These are phyloP conservation scores for Phorcus lineatus DNA, from an alignment of 2,888 invertebrate species.

Conservation along the genomic window DNA sequence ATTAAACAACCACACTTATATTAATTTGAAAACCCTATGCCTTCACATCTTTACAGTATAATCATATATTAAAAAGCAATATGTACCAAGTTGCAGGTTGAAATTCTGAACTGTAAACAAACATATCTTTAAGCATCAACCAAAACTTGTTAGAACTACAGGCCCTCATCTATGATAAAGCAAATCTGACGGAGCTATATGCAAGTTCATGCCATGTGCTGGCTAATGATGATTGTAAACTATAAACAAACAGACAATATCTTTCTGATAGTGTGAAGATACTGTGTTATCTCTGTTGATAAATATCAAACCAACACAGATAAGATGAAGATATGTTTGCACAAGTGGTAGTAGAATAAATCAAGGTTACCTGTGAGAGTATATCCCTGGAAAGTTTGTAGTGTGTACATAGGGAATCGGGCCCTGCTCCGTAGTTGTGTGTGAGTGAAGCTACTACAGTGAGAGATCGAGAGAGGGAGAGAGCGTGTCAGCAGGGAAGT, in stretches of 20 bases:
- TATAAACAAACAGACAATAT: neutral
- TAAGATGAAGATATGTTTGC: neutral
- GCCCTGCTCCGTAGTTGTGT: neutral
- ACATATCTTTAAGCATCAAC: too few relatives aligned
- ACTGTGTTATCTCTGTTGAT: neutral
- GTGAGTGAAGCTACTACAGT: neutral
- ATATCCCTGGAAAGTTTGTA: neutral
- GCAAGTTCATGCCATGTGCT: neutral
- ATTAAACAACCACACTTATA: too few relatives aligned
- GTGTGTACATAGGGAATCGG: neutral
- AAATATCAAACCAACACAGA: neutral
- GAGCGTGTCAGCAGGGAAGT: neutral
- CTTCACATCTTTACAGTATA: too few relatives aligned
- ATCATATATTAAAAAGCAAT: too few relatives aligned
- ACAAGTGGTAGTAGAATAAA: neutral
- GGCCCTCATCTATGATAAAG: too few relatives aligned
- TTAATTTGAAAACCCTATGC: too few relatives aligned
- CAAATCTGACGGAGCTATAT: too few relatives aligned
- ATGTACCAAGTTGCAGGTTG: too few relatives aligned
- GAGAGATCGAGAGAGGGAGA: neutral
- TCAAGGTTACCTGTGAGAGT: neutral
- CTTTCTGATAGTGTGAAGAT: neutral
- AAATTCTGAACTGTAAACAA: too few relatives aligned
- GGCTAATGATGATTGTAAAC: neutral
- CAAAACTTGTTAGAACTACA: too few relatives aligned